Conservation (phyloP, 2,113 vertebrate species). For the Uria lomvia region DNA sequence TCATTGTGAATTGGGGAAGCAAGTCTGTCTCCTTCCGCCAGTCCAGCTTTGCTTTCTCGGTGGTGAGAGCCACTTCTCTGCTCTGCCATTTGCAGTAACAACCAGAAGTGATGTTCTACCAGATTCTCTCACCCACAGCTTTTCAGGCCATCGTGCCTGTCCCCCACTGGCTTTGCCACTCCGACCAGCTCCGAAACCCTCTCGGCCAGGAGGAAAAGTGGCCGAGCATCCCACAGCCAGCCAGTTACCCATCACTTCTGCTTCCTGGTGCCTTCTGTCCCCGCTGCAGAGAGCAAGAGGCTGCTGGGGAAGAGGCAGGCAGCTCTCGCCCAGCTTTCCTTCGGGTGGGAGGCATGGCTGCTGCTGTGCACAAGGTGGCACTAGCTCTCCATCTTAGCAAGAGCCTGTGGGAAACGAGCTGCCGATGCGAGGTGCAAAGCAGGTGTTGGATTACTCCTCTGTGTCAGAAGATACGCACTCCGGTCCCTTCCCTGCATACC, state of each 20-base stretch:
- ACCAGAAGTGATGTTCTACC: neutral
- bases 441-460: fast-evolving
- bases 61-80: neutral
- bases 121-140: neutral
- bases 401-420: neutral
- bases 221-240: neutral
- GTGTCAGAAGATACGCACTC: fast-evolving
- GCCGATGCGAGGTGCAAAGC: neutral
- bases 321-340: neutral
- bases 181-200: neutral
- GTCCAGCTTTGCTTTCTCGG: fast-evolving
- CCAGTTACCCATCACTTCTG: fast-evolving
- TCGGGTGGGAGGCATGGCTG: neutral
- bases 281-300: fast-evolving
- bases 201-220: fast-evolving
- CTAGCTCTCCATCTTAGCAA: neutral
- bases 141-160: fast-evolving
- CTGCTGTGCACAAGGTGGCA: constrained; percentile 41
- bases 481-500: neutral
- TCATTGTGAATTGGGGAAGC: neutral
- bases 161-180: neutral
- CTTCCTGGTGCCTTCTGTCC: neutral
- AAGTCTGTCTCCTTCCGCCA: neutral
- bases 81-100: neutral
- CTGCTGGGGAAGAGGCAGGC: neutral